Evolutionary conservation across 1,140 invertebrate species (phyloP), one percentile per base, ranked within the genome.

Genomic region (Cydia amplana): DNA sequence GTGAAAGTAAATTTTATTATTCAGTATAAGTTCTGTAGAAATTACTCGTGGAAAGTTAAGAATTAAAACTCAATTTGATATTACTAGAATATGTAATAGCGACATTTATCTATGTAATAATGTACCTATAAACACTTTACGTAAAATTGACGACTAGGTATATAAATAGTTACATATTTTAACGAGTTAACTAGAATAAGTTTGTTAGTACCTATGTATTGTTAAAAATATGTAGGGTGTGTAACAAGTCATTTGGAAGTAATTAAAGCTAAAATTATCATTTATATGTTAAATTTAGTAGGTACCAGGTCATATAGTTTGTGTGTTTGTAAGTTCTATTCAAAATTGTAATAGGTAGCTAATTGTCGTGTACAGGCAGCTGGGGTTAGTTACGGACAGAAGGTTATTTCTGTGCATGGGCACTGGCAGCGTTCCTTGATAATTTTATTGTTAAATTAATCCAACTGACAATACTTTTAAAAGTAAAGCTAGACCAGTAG

Each of bases 311-410:
- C 55, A 12, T 60, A 23, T 60, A 60, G 18, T 60, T 23, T 60
- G 20, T 60, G 55, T 60, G 55, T 60, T 40, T 70, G 65, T 70
- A n/a, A 70, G 32, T 70, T 40, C 28, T 2, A 60, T 60, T 70
- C 12, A 18, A 36, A 70, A 18, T 36, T 14, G 20, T 36, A 70
- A 70, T 70, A 60, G 12, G 43, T 40, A 40, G 0, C 7, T 40
- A 40, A n/a, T 70, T 40, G 18, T 65, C 32, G 65, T 70, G 32
- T 70, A 70, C 55, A 23, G 65, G n/a, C 32, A 40, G 65, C 65
- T 70, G 65, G n/a, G 65, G 65, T 70, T 70, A 70, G 7, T 18
- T 32, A 70, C 65, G 65, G 65, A 70, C 32, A 70, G 65, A 28
- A 67, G 28, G 25, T 14, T 12, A 65, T 32, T 28, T 32, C 3